Base-by-base conservation (phyloP, 1,140 invertebrate species). In the Maniola jurtina region DNA sequence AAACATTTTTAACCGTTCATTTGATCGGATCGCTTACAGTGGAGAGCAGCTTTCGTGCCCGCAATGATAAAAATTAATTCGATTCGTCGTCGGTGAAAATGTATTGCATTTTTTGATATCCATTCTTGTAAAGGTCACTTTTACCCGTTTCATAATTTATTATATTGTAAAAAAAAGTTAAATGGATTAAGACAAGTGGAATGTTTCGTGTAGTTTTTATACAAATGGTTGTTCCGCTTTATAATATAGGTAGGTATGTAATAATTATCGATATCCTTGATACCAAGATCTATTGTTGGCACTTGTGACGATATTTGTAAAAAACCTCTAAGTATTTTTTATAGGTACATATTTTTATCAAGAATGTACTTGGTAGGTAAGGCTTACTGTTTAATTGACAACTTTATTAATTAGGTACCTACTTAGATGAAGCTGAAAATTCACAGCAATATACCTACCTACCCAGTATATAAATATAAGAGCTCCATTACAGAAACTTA, bases 51-150 rank as follows among this genome's bases (percentile, higher is more conserved):
- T 61, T 68, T 64, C 62, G 58, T 71, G 61, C 54, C 55, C 64
- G 62, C 38, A 73, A 64, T 65, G 59, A 71, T 68, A 68, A 65
- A 64, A 63, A 45, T 65, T 70, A 67, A 68, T 75, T 73, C 68
- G 70, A 65, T 73, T 71, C 70, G 70, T 59, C 72, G 33, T 45
- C 59, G 67, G 66, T 69, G 47, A 72, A 77, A 64, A 79, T 63
- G 65, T 76, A 75, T 75, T 52, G 64, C 25, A 61, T 70, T 63
- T 55, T 57, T 63, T 66, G 47, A 64, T 55, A 61, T 61, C 47
- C 61, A 68, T 71, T 67, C 54, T 66, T 65, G 45, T 68, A 64
- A 64, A 64, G 61, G 61, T 71, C 61, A 63, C 52, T 52, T 66
- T 63, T 64, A 63, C 40, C 61, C n/a, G 68, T 52, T 65, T 33